Base-by-base conservation (phyloP, 2,797 vertebrate genomes). In the Sarcophilus harrisii region DNA sequence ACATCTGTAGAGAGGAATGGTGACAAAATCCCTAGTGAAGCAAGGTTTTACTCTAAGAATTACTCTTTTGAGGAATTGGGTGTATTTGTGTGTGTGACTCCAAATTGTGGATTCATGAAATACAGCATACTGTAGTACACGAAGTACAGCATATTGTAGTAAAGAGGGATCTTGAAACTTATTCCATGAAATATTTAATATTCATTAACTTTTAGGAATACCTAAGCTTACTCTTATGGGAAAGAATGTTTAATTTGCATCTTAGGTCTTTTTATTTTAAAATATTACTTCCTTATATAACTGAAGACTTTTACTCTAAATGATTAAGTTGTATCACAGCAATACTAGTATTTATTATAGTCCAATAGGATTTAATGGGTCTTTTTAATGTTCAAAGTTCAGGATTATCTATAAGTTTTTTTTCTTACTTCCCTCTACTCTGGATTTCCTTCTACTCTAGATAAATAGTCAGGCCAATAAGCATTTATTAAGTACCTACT, bases 1-100 rank as follows among this genome's bases (percentile, higher is more conserved):
- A 93, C 2, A 58, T 97, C 97, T 98, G 57, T 97, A 32, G 58
- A 95, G 18, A 27, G 52, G 60, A 49, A 91, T 52, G 73, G 92
- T 91, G 87, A 96, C 96, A 98, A 97, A 97, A 73, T 96, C 93
- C 89, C 92, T 54, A 13, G 1, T 73, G 96, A 95, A 98, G 95
- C 96, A 95, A 98, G 95, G 96, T 94, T 96, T 96, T 95, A 95
- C 10, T 90, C 87, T n/a, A 13, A 97, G 94, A 10, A 95, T 93
- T 94, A 94, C 57, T 92, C 58, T 95, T 96, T 97, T 81, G 54
- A 89, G 3, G 21, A 45, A 87, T 45, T 45, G 9, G 45, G 18
- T 66, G 62, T 66, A 16, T 81, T 38, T 38, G 66, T 38, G n/a
- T 81, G 73, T 81, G n/a, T 87, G 38, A 73, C 18, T 45, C 45